phyloP scores from a whole-genome alignment of 2,797 vertebrate genomes.

The Muscicapa comitata region DNA sequence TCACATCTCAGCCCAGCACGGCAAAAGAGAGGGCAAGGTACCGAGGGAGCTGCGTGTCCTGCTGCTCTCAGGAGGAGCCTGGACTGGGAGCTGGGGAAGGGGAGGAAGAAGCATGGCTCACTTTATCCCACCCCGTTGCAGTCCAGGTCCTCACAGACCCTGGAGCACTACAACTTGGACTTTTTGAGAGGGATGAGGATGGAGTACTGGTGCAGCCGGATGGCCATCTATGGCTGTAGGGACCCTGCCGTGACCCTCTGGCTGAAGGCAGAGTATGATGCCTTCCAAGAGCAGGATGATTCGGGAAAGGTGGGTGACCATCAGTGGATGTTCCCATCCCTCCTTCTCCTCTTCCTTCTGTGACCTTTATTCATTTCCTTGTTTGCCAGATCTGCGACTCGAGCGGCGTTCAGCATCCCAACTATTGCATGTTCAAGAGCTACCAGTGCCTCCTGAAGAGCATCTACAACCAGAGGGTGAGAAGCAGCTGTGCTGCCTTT shows the following conservation, averaged over 20 bases:
- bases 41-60: fast-evolving
- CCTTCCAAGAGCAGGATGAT: constrained; percentile 32
- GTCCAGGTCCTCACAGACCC: neutral
- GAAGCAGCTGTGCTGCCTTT: neutral
- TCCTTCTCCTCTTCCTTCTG: neutral
- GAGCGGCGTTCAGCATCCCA: constrained; percentile 54
- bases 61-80: neutral
- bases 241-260: constrained; percentile 60
- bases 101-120: neutral
- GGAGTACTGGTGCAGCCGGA: constrained; percentile 71
- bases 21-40: constrained; percentile 29
- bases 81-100: neutral
- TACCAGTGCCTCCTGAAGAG: constrained; percentile 68
- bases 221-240: constrained; percentile 68
- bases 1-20: constrained; percentile 47
- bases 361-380: neutral
- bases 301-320: constrained; percentile 40
- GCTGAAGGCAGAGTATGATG: constrained; percentile 61
- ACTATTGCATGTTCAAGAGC: constrained; percentile 75
- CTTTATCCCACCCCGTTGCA: neutral
- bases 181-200: neutral
- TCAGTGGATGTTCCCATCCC: neutral
- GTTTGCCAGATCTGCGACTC: constrained; percentile 72
- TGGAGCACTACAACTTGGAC: neutral
- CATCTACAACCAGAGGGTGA: constrained; percentile 60